Conservation (phyloP, 1,140 invertebrate species). For the Metaphire vulgaris region DNA sequence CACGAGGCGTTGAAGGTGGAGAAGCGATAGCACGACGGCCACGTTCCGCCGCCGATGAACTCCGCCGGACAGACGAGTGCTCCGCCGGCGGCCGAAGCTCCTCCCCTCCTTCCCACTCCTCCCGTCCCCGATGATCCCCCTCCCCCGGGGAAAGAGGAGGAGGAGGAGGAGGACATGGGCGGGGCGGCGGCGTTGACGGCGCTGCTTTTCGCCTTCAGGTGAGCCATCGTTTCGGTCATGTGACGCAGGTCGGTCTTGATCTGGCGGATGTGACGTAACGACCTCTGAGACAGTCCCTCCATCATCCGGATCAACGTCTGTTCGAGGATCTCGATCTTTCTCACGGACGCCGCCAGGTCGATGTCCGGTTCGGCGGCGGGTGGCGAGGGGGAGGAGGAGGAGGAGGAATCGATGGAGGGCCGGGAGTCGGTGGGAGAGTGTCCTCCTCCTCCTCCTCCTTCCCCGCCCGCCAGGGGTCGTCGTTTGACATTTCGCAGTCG, state of each 20-base stretch:
- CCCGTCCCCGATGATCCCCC: background rate
- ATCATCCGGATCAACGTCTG: constrained; percentile 24
- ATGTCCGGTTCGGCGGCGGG: no score
- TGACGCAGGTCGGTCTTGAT: constrained; percentile 29
- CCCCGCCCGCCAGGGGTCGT: background rate
- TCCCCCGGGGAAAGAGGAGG: no score
- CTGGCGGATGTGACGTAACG: constrained; percentile 33
- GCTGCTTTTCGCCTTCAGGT: background rate
- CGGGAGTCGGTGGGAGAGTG: no score
- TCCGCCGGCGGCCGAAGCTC: background rate
- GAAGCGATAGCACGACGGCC: constrained; percentile 38
- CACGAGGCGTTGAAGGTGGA: constrained; percentile 39
- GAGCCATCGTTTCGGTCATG: background rate
- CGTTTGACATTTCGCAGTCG: background rate
- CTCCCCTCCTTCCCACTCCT: background rate
- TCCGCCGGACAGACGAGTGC: constrained; percentile 33
- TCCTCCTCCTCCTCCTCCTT: no score
- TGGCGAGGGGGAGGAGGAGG: no score
- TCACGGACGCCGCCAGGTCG: background rate
- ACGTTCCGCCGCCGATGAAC: constrained; percentile 33
- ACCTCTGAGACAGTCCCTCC: constrained; percentile 32
- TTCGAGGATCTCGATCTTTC: constrained; percentile 19
- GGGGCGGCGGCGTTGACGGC: no score
- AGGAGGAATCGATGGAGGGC: no score
- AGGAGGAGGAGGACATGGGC: no score